Percentiles rank a stretch among this genome's conserved stretches.
These are phyloP conservation scores for Pyralis farinalis DNA, from an alignment of 2,888 invertebrate genomes.

Conservation along the genomic window DNA sequence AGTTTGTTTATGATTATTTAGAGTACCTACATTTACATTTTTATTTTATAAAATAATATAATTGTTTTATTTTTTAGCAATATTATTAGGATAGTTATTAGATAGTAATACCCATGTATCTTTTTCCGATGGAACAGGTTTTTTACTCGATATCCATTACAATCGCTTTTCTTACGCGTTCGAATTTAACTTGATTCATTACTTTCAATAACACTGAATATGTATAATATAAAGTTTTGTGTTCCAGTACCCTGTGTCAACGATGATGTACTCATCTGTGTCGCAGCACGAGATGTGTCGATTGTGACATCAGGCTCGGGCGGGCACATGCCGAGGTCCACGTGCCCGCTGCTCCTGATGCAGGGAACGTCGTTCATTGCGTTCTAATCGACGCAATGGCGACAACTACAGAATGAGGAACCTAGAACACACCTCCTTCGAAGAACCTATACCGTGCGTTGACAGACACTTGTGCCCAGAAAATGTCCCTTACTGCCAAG, in stretches of 20 bases:
- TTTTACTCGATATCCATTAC: too few species aligned
- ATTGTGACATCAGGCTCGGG: constrained; percentile 83
- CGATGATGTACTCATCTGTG: constrained; percentile 83
- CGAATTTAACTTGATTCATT: too few species aligned
- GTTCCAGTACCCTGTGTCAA: constrained; percentile 76
- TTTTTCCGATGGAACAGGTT: too few species aligned
- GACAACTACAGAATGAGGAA: constrained; percentile 54
- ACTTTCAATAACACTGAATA: too few species aligned
- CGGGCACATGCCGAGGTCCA: constrained; percentile 56
- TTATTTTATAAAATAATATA: too few species aligned
- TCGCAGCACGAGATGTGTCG: constrained; percentile 84
- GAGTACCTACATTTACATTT: too few species aligned
- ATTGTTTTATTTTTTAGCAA: too few species aligned
- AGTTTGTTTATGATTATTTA: too few species aligned
- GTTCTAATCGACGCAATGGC: constrained; percentile 46
- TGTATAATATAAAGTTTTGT: constrained; percentile 14
- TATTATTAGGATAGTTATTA: too few species aligned
- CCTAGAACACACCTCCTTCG: constrained; percentile 44
- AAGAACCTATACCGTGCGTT: constrained; percentile 38
- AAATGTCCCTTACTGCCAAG: constrained; percentile 46
- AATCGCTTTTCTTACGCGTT: too few species aligned
- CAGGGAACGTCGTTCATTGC: constrained; percentile 57
- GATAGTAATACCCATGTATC: too few species aligned
- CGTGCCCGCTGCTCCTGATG: constrained; percentile 69
- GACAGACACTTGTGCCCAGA: constrained; percentile 34